Percentiles rank a stretch among this genome's conserved stretches.
Evolutionary conservation across 2,797 vertebrate species (phyloP).

Genomic region (Tinamus major): DNA sequence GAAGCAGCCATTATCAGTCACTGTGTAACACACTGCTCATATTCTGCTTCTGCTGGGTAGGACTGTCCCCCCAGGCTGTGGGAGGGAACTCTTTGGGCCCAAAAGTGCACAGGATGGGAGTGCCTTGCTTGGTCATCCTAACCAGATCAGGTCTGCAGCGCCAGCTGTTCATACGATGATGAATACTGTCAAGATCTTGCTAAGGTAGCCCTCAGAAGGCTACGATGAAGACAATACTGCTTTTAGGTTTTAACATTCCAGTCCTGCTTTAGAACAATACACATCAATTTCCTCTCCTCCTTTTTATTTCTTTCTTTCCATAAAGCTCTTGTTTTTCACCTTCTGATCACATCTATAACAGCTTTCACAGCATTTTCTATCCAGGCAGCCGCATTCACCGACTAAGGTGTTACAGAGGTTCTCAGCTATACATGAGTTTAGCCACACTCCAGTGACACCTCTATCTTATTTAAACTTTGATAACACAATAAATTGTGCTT

Average conservation of each 20-base stretch:
- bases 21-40: neutral
- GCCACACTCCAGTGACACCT: neutral
- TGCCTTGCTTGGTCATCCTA: neutral
- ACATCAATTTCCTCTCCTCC: neutral
- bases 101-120: neutral
- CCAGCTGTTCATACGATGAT: neutral
- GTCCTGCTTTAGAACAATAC: neutral
- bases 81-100: neutral
- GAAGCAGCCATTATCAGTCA: neutral
- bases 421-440: neutral
- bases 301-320: neutral
- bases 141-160: neutral
- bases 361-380: neutral
- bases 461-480: conserved; percentile 71
- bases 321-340: neutral
- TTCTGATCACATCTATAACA: neutral
- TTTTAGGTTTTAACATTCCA: neutral
- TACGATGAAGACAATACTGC: neutral
- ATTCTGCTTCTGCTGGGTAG: neutral
- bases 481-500: conserved; percentile 37
- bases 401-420: neutral
- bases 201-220: neutral
- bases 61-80: neutral
- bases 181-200: neutral
- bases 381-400: neutral